phyloP scores from a whole-genome alignment of 2,888 invertebrate species.

The Tineola bisselliella region DNA sequence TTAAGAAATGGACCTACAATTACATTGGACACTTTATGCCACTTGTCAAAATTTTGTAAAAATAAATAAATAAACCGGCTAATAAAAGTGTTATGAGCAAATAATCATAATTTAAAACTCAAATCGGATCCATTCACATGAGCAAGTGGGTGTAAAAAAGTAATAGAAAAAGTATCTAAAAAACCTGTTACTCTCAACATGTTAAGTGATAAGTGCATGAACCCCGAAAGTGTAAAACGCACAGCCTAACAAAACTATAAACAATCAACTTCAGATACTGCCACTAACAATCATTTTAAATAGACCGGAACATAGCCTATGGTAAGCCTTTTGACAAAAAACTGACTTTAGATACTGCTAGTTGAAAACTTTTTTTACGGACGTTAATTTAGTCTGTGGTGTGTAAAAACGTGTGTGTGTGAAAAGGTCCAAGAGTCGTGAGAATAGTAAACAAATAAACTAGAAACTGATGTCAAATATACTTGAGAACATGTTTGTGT shows the following conservation, averaged over 20 bases:
- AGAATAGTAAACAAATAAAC: slow-evolving; percentile 2
- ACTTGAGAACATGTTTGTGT: background rate
- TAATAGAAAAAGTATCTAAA: background rate
- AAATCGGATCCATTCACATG: background rate
- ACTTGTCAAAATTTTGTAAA: no score
- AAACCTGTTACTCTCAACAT: background rate
- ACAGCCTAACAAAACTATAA: background rate
- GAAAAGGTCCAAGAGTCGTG: slow-evolving; percentile 2
- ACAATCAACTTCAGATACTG: background rate
- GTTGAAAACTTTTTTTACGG: background rate
- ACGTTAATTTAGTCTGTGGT: background rate
- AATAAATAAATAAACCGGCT: no score
- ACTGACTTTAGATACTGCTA: no score
- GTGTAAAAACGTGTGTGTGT: background rate
- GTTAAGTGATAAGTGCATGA: background rate
- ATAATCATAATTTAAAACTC: no score
- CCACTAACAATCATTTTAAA: background rate
- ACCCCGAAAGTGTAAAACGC: background rate
- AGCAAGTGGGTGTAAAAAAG: background rate
- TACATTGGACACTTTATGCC: no score
- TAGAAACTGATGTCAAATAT: slow-evolving; percentile 1
- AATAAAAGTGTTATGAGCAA: no score
- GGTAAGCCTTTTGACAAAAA: background rate
- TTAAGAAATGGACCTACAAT: no score
- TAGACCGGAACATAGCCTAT: no score